These are phyloP conservation scores for Scaptomyza tumidula DNA, from an alignment of 2,888 invertebrate species.

Conservation along the genomic window DNA sequence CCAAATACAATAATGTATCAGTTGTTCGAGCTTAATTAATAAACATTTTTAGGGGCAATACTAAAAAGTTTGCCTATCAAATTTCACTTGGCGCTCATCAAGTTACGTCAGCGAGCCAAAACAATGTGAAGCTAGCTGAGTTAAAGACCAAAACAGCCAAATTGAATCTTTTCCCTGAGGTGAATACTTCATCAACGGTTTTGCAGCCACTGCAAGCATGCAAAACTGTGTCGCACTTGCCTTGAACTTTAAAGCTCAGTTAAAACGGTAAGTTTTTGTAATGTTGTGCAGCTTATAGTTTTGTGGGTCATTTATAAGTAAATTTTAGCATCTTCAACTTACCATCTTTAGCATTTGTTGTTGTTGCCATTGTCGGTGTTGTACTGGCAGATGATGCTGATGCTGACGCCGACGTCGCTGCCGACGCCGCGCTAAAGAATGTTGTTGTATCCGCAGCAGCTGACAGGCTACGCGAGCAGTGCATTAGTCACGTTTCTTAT, in stretches of 20 bases:
- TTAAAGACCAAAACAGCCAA: neutral
- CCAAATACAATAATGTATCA: slow-evolving; percentile 23
- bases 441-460: slow-evolving; percentile 87
- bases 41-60: slow-evolving; percentile 32
- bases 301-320: slow-evolving; percentile 30
- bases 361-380: slow-evolving; percentile 74
- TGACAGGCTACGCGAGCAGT: slow-evolving; percentile 91
- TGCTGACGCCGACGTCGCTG: slow-evolving; percentile 45
- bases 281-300: slow-evolving; percentile 2
- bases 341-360: slow-evolving; percentile 90
- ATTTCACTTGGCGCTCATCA: slow-evolving; percentile 14
- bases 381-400: slow-evolving; percentile 66
- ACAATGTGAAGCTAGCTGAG: neutral
- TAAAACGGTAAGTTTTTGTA: slow-evolving; percentile 1
- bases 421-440: slow-evolving; percentile 83
- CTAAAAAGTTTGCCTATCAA: slow-evolving; percentile 3
- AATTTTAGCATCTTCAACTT: slow-evolving; percentile 82
- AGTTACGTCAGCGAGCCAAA: slow-evolving; percentile 37
- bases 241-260: slow-evolving; percentile 35
- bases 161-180: neutral
- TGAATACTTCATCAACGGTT: slow-evolving; percentile 5
- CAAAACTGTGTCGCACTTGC: slow-evolving; percentile 29
- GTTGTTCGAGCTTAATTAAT: slow-evolving; percentile 52
- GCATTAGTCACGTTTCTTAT: slow-evolving; percentile 85
- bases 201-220: slow-evolving; percentile 2